These are phyloP conservation scores for Ptyas mucosa DNA, from an alignment of 2,113 vertebrate species.

Conservation along the genomic window DNA sequence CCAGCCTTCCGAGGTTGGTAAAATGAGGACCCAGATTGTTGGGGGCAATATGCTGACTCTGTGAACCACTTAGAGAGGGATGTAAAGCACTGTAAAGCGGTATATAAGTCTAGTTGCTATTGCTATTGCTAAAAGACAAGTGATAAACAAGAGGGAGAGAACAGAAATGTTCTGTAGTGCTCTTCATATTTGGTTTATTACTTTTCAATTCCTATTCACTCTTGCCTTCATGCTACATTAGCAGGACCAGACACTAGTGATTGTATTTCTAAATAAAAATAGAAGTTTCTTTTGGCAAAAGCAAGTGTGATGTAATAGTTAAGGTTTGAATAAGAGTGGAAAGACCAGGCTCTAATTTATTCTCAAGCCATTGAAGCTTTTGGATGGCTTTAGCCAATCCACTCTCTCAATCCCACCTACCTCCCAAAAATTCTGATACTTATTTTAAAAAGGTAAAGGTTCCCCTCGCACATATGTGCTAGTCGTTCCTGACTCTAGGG, in stretches of 20 bases:
- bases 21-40: too few species aligned
- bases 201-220: not conserved
- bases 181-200: not conserved
- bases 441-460: not conserved
- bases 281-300: not conserved
- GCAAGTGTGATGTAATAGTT: not conserved
- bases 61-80: too few species aligned
- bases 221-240: not conserved
- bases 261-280: not conserved
- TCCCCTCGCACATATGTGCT: too few species aligned
- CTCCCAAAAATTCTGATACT: not conserved
- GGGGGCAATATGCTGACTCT: too few species aligned
- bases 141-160: not conserved
- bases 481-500: too few species aligned
- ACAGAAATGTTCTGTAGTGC: not conserved
- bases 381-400: not conserved
- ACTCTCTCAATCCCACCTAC: not conserved
- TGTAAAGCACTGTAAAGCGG: too few species aligned
- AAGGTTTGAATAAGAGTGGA: not conserved
- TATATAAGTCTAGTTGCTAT: too few species aligned
- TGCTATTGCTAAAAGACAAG: not conserved
- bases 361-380: not conserved
- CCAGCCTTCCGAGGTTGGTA: too few species aligned
- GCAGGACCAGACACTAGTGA: not conserved
- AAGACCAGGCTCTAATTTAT: not conserved